These are phyloP conservation scores for Erebia ligea DNA, from an alignment of 2,888 invertebrate species.

Conservation along the genomic window DNA sequence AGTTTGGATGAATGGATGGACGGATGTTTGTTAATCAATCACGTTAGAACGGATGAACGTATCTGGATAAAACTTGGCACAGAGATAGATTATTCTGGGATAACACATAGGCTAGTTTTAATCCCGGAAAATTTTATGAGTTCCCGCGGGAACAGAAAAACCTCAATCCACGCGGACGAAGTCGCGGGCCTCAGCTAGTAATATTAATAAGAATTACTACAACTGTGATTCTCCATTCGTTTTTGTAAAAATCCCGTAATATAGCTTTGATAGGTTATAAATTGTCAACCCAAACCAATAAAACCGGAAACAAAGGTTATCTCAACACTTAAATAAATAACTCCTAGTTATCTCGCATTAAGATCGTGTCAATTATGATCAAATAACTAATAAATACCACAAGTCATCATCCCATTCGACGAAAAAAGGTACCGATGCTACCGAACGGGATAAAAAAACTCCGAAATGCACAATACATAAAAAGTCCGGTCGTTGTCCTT, in stretches of 20 bases:
- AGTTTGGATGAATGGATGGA: too few species aligned
- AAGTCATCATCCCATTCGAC: not conserved
- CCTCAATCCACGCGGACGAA: too few species aligned
- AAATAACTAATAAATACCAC: conserved; percentile 11
- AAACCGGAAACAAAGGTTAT: not conserved
- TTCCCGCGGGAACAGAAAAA: too few species aligned
- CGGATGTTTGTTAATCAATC: too few species aligned
- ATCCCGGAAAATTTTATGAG: too few species aligned
- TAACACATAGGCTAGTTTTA: too few species aligned
- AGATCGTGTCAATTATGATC: conserved; percentile 15
- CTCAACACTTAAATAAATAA: conserved; percentile 9
- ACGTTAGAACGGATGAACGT: too few species aligned
- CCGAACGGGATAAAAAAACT: conserved; percentile 24
- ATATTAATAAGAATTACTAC: too few species aligned
- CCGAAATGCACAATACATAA: conserved; percentile 32
- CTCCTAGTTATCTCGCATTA: not conserved
- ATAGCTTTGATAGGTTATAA: too few species aligned
- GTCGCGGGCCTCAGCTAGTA: too few species aligned
- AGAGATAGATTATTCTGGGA: too few species aligned
- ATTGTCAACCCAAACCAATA: not conserved
- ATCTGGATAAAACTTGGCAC: too few species aligned
- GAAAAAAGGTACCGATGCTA: conserved; percentile 18
- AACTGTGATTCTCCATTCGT: not conserved
- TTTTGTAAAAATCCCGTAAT: not conserved
- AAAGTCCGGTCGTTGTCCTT: conserved; percentile 46